phyloP scores from a whole-genome alignment of 2,797 vertebrate genomes.

The Anabas testudineus region DNA sequence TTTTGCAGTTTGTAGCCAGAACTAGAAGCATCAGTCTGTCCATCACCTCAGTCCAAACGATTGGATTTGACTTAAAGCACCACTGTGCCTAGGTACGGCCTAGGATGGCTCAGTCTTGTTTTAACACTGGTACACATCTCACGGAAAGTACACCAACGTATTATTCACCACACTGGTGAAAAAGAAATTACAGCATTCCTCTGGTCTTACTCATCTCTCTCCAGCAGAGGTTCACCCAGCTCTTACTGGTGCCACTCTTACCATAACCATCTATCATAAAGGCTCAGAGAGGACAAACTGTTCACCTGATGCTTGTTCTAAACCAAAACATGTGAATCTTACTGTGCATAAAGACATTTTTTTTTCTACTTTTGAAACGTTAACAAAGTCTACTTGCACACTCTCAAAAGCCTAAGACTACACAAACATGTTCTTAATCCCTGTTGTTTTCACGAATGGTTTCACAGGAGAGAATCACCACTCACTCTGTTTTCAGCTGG shows the following conservation, averaged over 20 bases:
- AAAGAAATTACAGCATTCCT: slow-evolving; percentile 28
- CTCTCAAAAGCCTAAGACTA: neutral
- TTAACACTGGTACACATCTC: neutral
- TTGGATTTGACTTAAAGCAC: no score
- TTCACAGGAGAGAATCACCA: slow-evolving; percentile 20
- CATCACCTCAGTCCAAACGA: no score
- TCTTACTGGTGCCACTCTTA: slow-evolving; percentile 28
- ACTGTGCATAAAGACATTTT: neutral
- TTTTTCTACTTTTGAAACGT: slow-evolving; percentile 29
- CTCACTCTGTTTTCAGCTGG: slow-evolving; percentile 26
- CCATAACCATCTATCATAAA: slow-evolving; percentile 4
- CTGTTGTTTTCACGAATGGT: slow-evolving; percentile 30
- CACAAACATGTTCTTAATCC: slow-evolving; percentile 17
- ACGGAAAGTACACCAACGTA: slow-evolving; percentile 1
- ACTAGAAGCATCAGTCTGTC: no score
- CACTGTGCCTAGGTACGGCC: no score
- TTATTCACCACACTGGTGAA: slow-evolving; percentile 17
- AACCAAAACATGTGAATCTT: slow-evolving; percentile 34
- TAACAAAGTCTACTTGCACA: slow-evolving; percentile 7
- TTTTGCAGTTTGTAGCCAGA: neutral
- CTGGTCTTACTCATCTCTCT: neutral
- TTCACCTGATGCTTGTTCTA: slow-evolving; percentile 17
- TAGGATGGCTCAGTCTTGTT: neutral
- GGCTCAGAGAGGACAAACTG: neutral
- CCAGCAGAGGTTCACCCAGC: slow-evolving; percentile 20